phyloP scores from a whole-genome alignment of 37 sponge, comb jelly and placozoan species.

The Mnemiopsis leidyi region DNA sequence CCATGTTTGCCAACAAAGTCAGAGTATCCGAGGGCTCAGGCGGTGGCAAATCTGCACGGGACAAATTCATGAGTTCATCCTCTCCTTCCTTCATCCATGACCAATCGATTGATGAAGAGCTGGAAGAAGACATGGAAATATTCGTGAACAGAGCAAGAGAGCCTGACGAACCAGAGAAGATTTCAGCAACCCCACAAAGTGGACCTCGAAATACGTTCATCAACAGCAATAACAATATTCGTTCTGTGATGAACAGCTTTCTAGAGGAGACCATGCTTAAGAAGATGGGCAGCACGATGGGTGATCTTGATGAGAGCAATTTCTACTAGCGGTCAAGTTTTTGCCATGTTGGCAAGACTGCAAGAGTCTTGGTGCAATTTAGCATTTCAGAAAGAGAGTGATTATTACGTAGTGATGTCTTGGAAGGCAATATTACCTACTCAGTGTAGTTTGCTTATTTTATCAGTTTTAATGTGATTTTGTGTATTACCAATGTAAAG shows the following conservation, averaged over 20 bases:
- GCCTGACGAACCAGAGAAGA: neutral
- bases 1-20: neutral
- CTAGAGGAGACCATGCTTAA: neutral
- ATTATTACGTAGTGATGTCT: no score
- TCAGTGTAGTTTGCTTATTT: no score
- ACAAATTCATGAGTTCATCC: constrained; percentile 22
- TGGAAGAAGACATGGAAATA: neutral
- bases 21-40: neutral
- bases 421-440: no score
- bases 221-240: neutral
- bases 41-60: neutral
- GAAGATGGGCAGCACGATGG: neutral
- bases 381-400: no score
- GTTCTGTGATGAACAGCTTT: neutral
- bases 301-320: neutral
- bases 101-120: neutral
- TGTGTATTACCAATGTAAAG: no score
- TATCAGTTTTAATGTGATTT: no score
- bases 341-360: no score
- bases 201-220: neutral
- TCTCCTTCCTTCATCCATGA: constrained; percentile 8
- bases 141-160: neutral
- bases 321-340: no score
- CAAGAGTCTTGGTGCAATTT: no score
- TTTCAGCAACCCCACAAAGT: neutral